Percentiles rank a stretch among this genome's conserved stretches.
phyloP scores from a whole-genome alignment of 1,140 invertebrate species.

The Micrasema minimum region DNA sequence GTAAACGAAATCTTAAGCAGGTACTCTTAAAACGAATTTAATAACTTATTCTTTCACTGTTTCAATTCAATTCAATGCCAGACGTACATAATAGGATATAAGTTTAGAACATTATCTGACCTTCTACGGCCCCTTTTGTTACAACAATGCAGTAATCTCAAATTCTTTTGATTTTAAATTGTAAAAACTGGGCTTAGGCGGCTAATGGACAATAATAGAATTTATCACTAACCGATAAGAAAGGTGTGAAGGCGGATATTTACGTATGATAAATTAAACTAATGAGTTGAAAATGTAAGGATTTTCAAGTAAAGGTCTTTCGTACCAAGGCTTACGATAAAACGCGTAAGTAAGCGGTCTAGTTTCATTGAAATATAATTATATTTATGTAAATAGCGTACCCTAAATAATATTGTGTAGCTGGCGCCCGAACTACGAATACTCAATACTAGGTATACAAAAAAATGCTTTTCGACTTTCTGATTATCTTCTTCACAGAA shows the following conservation, averaged over 20 bases:
- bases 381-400: too few species aligned
- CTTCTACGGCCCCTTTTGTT: slow-evolving; percentile 16
- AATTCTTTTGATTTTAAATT: too few species aligned
- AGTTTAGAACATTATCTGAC: slow-evolving; percentile 16
- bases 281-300: not conserved
- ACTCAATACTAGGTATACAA: too few species aligned
- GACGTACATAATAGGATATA: slow-evolving; percentile 14
- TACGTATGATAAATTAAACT: slow-evolving; percentile 19
- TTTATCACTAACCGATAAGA: slow-evolving; percentile 16
- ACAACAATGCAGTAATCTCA: not conserved
- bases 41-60: not conserved
- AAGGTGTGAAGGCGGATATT: slow-evolving; percentile 14
- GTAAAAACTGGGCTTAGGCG: not conserved
- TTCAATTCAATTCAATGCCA: slow-evolving; percentile 16
- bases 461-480: too few species aligned
- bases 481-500: slow-evolving; percentile 2
- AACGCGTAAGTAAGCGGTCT: too few species aligned
- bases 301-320: slow-evolving; percentile 1
- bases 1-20: not conserved
- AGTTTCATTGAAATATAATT: too few species aligned
- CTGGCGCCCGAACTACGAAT: too few species aligned
- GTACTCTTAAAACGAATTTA: not conserved
- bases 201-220: not conserved
- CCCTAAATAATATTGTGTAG: too few species aligned
- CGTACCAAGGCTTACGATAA: not conserved